Base-by-base conservation (phyloP, 2,888 invertebrate genomes). In the Cybosia mesomella region DNA sequence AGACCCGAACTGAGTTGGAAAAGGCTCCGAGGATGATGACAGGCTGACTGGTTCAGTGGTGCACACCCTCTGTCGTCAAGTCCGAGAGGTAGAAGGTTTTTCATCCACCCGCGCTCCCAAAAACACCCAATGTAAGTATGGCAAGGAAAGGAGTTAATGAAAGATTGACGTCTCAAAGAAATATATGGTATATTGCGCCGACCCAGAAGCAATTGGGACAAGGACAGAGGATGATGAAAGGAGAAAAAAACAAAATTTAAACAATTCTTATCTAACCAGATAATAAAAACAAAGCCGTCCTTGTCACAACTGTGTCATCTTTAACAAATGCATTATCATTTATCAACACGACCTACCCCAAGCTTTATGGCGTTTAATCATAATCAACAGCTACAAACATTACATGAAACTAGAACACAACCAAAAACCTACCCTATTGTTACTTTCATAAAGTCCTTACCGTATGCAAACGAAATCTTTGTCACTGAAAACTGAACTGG, bases 321-420 rank as follows among this genome's bases (percentile, higher is more conserved):
- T 58, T 67, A 67, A 80, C 65, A 64, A 79, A 72, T 66, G 72
- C 58, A 75, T 75, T 75, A 79, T 73, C 77, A 73, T 80, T 78
- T 74, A 80, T 80, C 80, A 77, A 70, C 74, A 64, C 64, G 64
- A 74, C 80, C 80, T 80, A 78, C 73, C 79, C 76, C 73, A 78
- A 76, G 73, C 59, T 75, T 74, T 79, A 78, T 66, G 71, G 5
- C 58, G 43, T 72, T 80, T 76, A 74, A 80, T 80, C 80, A 78
- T 71, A 72, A 80, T 80, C 74, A 80, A 71, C 36, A 39, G 58
- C 18, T 32, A 67, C 63, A 58, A 58, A 57, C 22, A 13, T 49
- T 24, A 24, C 0, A 34, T 8, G 28, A 21, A 7, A 49, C 7
- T 0, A 49, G 53, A 63, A 28, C 9, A 64, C 63, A 67, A 58